Conservation (phyloP, 1,140 invertebrate genomes). For the Heliconius congener region DNA sequence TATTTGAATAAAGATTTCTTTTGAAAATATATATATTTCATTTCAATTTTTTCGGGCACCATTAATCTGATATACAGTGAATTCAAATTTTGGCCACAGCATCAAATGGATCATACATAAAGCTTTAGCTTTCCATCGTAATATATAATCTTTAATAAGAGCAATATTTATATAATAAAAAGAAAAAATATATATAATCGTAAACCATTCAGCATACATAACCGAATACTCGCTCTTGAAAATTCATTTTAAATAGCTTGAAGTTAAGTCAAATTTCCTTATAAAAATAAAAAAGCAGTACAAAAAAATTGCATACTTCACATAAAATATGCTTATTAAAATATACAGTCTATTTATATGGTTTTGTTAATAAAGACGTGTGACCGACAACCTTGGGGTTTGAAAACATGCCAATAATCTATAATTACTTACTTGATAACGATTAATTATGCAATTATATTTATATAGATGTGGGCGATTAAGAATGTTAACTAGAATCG, state of each 20-base stretch:
- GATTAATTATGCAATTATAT: slow-evolving; percentile 3
- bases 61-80: too few species aligned
- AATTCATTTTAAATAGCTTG: not conserved
- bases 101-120: not conserved
- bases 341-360: slow-evolving; percentile 3
- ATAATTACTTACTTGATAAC: slow-evolving; percentile 6
- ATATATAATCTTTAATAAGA: not conserved
- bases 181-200: not conserved
- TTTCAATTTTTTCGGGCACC: too few species aligned
- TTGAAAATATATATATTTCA: not conserved
- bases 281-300: slow-evolving; percentile 1
- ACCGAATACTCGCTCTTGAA: not conserved
- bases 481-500: not conserved
- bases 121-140: not conserved
- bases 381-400: not conserved
- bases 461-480: slow-evolving; percentile 1
- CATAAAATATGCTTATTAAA: not conserved
- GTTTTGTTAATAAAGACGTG: slow-evolving; percentile 1
- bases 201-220: not conserved
- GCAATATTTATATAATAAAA: not conserved
- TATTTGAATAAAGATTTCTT: too few species aligned
- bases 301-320: not conserved
- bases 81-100: not conserved
- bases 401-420: slow-evolving; percentile 12
- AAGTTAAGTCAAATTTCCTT: slow-evolving; percentile 8